Evolutionary conservation across 1,140 invertebrate species (phyloP), one percentile per base, ranked within the genome.

Genomic region (Pentalonia nigronervosa): DNA sequence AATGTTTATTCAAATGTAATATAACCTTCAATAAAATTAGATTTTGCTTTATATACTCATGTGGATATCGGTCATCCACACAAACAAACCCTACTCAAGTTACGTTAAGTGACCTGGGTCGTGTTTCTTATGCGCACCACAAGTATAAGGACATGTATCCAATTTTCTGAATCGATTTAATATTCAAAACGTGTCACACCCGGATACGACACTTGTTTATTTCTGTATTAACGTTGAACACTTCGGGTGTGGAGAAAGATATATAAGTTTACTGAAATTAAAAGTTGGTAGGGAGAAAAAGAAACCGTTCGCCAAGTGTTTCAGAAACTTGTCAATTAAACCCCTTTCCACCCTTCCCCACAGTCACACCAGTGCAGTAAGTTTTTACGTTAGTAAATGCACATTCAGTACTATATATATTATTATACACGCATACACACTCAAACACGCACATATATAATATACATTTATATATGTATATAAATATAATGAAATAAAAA

Each of bases 251-350:
- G n/a, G 60, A n/a, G 56, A 41, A 56, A 90, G 88, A 60, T 36
- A 60, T 60, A 90, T 30, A 90, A 67, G 89, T 90, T 90, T 67
- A 67, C 53, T 67, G 56, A 90, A 90, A 90, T 90, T 90, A 92
- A 92, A 83, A 92, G 76, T 92, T 92, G 25, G 67, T 83, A 25
- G 88, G 88, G 50, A 36, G 47, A 50, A 81, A 41, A 91, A 91
- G 47, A 91, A 81, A 91, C 90, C 67, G 30, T 48, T 91, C 67
- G 8, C 41, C 60, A 50, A 91, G 90, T 84, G 81, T 93, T 93
- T 93, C 81, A 86, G 48, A 93, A 93, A 93, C 67, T 93, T 86
- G 81, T 83, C 91, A 83, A 93, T 93, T 93, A 93, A 93, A 84
- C 81, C 48, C 48, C 90, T 30, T n/a, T 84, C 25, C 53, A n/a